Percentiles rank a stretch among this genome's conserved stretches.
These are phyloP conservation scores for Muntiacus muntjak DNA, from an alignment of 2,113 vertebrate genomes.

Conservation along the genomic window DNA sequence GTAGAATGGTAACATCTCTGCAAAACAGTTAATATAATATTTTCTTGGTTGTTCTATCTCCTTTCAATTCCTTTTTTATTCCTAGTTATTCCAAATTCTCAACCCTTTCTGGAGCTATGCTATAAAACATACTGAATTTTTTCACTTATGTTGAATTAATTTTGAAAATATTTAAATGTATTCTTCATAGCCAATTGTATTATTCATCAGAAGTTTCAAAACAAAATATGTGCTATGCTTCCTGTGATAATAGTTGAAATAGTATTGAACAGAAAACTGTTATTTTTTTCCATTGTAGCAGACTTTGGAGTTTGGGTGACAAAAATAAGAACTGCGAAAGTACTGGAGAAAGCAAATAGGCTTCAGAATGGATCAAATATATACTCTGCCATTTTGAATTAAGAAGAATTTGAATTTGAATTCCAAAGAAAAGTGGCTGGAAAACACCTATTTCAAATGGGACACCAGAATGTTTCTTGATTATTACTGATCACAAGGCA, in stretches of 20 bases:
- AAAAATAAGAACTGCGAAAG: not conserved
- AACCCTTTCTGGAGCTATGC: not conserved
- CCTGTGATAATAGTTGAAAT: not conserved
- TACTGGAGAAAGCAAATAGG: no score
- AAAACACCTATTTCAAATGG: not conserved
- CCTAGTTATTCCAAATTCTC: not conserved
- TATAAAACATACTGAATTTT: not conserved
- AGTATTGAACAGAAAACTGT: not conserved
- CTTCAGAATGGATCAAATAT: not conserved
- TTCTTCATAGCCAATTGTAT: not conserved
- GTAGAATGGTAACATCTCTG: not conserved
- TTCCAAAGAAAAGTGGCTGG: not conserved
- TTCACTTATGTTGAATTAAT: not conserved
- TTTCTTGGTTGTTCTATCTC: not conserved
- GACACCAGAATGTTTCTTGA: not conserved
- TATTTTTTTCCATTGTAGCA: not conserved
- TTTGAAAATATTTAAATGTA: not conserved
- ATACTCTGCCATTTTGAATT: not conserved
- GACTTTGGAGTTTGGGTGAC: not conserved
- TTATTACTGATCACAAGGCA: not conserved
- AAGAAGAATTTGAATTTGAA: not conserved
- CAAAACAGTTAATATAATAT: not conserved
- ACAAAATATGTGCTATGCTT: not conserved
- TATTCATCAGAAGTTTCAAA: no score
- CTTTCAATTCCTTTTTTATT: not conserved